Conservation (phyloP, 2,113 vertebrate species). For the Macheiramphus alcinus region DNA sequence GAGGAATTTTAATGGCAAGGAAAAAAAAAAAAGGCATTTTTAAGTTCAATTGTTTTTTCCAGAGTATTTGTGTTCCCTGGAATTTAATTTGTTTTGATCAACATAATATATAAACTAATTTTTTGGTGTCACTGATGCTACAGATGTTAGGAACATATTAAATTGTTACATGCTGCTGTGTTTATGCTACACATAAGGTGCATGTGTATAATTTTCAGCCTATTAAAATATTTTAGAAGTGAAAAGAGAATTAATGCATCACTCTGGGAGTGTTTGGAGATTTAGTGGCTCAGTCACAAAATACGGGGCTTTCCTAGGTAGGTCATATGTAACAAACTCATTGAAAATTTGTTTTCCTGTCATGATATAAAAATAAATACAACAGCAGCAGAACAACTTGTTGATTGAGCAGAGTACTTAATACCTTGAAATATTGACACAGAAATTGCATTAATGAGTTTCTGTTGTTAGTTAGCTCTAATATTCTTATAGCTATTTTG, state of each 20-base stretch:
- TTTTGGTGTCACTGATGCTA: background rate
- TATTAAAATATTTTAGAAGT: background rate
- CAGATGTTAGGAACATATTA: background rate
- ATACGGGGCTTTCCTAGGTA: background rate
- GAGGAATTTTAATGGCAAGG: background rate
- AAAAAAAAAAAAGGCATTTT: background rate
- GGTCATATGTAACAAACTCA: background rate
- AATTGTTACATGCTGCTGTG: background rate
- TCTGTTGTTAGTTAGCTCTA: background rate
- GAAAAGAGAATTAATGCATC: background rate
- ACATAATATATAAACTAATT: rapidly evolving
- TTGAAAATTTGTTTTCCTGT: background rate
- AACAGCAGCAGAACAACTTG: background rate
- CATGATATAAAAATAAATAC: background rate
- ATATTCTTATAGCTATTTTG: background rate
- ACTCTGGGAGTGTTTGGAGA: background rate
- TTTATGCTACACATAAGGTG: background rate
- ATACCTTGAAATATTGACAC: background rate
- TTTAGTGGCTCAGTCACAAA: background rate
- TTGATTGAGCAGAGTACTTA: background rate
- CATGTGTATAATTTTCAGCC: background rate
- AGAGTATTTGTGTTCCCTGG: background rate
- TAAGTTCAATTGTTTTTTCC: background rate
- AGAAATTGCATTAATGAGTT: background rate
- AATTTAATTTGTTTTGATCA: background rate